Base-by-base conservation (phyloP, 2,113 vertebrate genomes). In the Sinocyclocheilus anophthalmus region DNA sequence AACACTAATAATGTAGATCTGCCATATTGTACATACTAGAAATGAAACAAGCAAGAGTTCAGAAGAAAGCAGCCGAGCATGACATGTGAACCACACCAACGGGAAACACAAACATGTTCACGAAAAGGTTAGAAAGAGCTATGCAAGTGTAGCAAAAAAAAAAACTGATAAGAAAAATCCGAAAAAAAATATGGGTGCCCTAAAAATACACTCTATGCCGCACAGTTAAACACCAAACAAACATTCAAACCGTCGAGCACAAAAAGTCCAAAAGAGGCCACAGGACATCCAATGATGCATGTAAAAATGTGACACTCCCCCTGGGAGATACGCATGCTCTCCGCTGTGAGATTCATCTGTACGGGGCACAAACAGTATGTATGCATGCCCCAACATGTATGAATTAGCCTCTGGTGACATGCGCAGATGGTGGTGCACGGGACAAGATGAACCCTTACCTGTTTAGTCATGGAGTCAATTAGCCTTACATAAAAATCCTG, bases 381-480 rank as follows among this genome's bases (percentile, higher is more conserved):
- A 72, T 33, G 30, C 45, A 65, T 50, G 59, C 39, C 55, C 79
- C 82, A 50, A 26, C 37, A 55, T 83, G 79, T 30, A 70, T 72
- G 37, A 69, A 81, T 75, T 73, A 81, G 69, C 78, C 69, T 63
- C 69, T 67, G 20, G 69, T 86, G 85, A 77, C 87, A 85, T 79
- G 61, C 48, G 53, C 59, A 86, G 75, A 77, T 82, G 69, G 59
- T 63, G 84, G 20, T 50, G 55, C 63, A 26, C 37, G 3, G 57
- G 39, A 50, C 42, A 13, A 26, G 76, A 76, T 88, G 79, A 75
- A 79, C 69, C 85, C 95, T 92, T 92, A 97, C 96, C 95, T 97
- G 96, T 92, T 97, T 97, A 81, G 96, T 97, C 96, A 97, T 97
- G 91, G 96, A 97, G 94, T 97, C 96, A 84, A 97, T 97, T 85